Base-by-base conservation (phyloP, 64 coral and sea anemone species). In the Anthopleura sola region DNA sequence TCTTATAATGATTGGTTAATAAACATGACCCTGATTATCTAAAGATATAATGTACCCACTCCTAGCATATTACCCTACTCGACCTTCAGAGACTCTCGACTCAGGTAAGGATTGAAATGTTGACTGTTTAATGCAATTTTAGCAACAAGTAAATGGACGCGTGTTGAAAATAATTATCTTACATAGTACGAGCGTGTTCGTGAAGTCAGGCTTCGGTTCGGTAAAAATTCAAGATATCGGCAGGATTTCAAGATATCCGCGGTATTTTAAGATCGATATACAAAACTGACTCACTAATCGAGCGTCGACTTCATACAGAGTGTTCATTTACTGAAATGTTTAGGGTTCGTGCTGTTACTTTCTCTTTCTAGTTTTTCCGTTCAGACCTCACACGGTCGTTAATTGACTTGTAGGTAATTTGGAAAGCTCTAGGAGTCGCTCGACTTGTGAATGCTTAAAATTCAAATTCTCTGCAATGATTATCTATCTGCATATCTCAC, bases 401-500 rank as follows among this genome's bases (percentile, higher is more conserved):
- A 71, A 71, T 71, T 71, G 66, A 71, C 28, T 71, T 16, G 2
- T 15, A 32, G 29, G 66, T 71, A 71, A 71, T 32, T 71, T 71
- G 28, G 14, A 71, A 71, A 71, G 13, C 66, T 32, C 6, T 71
- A 71, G 66, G 66, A 71, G 66, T 12, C 66, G 66, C 16, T 71
- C 26, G 28, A 34, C 66, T 32, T 71, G 14, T 34, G 9, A 34
- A 71, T 32, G 66, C 26, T 71, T 34, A 32, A 71, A 71, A 71
- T 71, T 71, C 31, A 71, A 34, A 71, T 53, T 53, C 50, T 71
- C 15, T 9, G 3, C 13, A 11, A 5, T 9, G 23, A 34, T 17
- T 71, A 71, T 71, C 29, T 71, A 33, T 71, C 66, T 71, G 66
- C n/a, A 71, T 71, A 71, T 71, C 66, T 71, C 12, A 71, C 26